A percentile compares a stretch with the other conserved stretches of the same genome.
phyloP scores from a whole-genome alignment of 2,797 vertebrate species.

The Acestrorhynchus altus region DNA sequence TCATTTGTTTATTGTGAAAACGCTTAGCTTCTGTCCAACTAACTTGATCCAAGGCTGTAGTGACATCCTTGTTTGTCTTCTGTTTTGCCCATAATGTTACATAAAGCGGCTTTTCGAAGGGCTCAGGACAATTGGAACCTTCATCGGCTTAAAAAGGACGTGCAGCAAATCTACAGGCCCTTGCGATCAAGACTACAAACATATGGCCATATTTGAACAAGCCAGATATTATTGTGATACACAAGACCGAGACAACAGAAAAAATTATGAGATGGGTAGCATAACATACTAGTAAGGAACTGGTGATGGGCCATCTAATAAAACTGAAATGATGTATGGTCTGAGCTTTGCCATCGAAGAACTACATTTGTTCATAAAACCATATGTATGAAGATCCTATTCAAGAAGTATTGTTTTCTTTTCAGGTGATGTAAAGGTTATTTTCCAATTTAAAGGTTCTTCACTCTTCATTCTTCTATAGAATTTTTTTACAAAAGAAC shows the following conservation, averaged over 20 bases:
- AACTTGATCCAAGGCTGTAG: neutral
- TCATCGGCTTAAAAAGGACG: constrained; percentile 9
- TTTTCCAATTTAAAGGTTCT: no score
- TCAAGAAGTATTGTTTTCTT: no score
- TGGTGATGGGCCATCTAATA: no score
- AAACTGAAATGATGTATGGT: no score
- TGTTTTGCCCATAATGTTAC: constrained; percentile 1
- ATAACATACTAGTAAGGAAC: neutral
- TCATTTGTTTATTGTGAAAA: constrained; percentile 15
- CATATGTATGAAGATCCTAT: no score
- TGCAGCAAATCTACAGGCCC: constrained; percentile 11
- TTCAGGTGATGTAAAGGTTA: no score
- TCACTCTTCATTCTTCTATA: no score
- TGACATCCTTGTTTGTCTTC: constrained; percentile 13
- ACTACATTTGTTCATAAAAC: no score
- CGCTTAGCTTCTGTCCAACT: neutral
- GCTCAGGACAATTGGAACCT: neutral
- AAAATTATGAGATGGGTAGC: no score
- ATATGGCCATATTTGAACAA: constrained; percentile 18
- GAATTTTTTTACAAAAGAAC: no score
- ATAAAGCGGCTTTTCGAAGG: constrained; percentile 29
- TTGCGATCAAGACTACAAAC: constrained; percentile 16
- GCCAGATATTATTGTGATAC: no score
- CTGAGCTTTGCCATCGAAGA: no score
- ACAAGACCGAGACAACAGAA: neutral